Conservation (phyloP, 2,797 vertebrate species). For the Alcedo quadribrachys region DNA sequence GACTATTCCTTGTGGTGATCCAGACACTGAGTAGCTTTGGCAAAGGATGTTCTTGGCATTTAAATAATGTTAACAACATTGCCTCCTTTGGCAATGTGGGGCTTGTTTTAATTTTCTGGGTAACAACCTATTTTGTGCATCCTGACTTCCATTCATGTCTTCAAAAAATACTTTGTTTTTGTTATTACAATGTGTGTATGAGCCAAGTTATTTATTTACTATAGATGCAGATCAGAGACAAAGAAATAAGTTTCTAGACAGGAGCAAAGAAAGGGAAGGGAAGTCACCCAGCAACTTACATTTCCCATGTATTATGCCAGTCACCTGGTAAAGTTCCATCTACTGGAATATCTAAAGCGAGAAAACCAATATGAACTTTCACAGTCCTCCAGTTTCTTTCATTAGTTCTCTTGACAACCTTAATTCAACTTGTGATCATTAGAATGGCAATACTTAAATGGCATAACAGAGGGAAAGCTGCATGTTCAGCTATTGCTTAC, state of each 20-base stretch:
- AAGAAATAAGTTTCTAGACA: background rate
- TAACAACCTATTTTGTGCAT: background rate
- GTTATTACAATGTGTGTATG: accelerated
- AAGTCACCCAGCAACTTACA: background rate
- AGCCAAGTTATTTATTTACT: background rate
- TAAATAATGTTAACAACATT: background rate
- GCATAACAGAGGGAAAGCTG: background rate
- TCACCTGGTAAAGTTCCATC: background rate
- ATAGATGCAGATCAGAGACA: background rate
- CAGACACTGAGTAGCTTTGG: background rate
- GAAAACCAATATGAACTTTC: background rate
- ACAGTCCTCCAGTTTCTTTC: background rate
- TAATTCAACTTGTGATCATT: background rate
- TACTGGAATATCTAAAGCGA: background rate
- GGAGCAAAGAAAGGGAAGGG: background rate
- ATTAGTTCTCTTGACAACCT: slow-evolving; percentile 2
- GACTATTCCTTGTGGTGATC: background rate
- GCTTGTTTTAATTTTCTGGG: background rate
- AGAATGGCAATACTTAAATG: background rate
- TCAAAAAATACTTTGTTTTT: background rate
- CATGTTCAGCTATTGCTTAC: background rate
- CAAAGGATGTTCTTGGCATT: background rate
- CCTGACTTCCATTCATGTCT: background rate
- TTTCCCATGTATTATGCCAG: background rate
- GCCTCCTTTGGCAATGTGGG: background rate